phyloP scores from a whole-genome alignment of 2,797 vertebrate species.

The Epinephelus coioides region DNA sequence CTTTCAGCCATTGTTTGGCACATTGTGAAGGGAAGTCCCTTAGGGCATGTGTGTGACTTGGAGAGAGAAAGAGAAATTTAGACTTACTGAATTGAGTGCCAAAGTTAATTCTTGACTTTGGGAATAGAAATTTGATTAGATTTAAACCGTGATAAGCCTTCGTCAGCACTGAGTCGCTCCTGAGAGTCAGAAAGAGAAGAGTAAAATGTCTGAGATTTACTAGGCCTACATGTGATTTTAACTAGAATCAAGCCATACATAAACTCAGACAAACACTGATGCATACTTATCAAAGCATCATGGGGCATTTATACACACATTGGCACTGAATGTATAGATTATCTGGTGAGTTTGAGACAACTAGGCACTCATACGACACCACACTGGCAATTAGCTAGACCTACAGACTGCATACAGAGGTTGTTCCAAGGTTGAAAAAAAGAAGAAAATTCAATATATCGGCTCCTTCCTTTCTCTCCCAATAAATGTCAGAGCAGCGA shows the following conservation, averaged over 20 bases:
- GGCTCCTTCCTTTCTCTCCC: constrained; percentile 60
- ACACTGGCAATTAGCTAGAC: constrained; percentile 34
- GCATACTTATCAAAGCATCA: background rate
- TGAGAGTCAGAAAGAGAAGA: no score
- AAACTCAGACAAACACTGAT: background rate
- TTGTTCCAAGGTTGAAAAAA: constrained; percentile 65
- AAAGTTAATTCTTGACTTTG: background rate
- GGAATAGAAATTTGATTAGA: background rate
- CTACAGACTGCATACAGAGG: constrained; percentile 33
- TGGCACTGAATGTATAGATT: constrained; percentile 8
- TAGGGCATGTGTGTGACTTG: no score
- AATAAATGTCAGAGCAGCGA: constrained; percentile 65
- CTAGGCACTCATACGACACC: constrained; percentile 24
- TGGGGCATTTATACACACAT: background rate
- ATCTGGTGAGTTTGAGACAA: constrained; percentile 35
- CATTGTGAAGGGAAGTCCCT: background rate
- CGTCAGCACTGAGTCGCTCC: background rate
- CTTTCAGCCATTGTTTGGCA: constrained; percentile 6
- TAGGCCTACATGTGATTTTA: background rate
- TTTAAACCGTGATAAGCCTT: background rate
- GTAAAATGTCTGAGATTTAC: background rate
- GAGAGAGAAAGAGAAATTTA: no score
- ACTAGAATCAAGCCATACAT: background rate
- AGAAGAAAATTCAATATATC: constrained; percentile 61
- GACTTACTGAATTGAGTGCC: background rate